Conservation (phyloP, 2,113 vertebrate species). For the Agelaius tricolor region DNA sequence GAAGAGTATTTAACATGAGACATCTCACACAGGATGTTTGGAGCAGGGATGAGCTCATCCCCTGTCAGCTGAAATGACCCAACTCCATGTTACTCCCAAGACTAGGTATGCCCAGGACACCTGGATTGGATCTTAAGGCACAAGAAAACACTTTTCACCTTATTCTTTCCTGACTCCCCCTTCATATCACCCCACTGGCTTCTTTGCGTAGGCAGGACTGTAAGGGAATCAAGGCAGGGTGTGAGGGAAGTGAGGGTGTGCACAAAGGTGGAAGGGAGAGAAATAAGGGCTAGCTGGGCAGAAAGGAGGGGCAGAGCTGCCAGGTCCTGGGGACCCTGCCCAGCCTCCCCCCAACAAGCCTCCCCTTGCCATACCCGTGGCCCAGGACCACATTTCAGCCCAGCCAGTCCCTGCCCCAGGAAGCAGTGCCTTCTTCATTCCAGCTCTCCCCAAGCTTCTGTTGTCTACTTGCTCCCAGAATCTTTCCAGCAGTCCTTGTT, state of each 20-base stretch:
- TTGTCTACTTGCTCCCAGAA: not conserved
- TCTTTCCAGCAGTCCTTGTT: not conserved
- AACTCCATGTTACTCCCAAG: not conserved
- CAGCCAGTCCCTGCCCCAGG: not conserved
- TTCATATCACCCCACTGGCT: not conserved
- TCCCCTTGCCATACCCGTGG: not conserved
- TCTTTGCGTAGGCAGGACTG: not conserved
- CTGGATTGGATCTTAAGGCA: not conserved
- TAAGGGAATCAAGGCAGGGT: not conserved
- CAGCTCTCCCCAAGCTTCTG: not conserved
- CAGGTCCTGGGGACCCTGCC: not conserved
- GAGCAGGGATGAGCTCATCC: not conserved
- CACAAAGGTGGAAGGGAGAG: not conserved
- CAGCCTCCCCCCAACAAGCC: rapidly evolving
- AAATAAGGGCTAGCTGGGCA: not conserved
- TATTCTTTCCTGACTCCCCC: not conserved
- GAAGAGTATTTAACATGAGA: not conserved
- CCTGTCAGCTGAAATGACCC: not conserved
- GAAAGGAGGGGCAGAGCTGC: not conserved
- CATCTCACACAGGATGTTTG: not conserved
- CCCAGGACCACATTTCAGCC: not conserved
- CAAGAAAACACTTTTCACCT: not conserved
- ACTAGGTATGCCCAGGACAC: not conserved
- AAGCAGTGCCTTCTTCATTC: not conserved
- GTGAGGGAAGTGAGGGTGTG: not conserved